A percentile compares a stretch with the other conserved stretches of the same genome.
These are phyloP conservation scores for Melanotus villosus DNA, from an alignment of 2,888 invertebrate genomes.

Conservation along the genomic window DNA sequence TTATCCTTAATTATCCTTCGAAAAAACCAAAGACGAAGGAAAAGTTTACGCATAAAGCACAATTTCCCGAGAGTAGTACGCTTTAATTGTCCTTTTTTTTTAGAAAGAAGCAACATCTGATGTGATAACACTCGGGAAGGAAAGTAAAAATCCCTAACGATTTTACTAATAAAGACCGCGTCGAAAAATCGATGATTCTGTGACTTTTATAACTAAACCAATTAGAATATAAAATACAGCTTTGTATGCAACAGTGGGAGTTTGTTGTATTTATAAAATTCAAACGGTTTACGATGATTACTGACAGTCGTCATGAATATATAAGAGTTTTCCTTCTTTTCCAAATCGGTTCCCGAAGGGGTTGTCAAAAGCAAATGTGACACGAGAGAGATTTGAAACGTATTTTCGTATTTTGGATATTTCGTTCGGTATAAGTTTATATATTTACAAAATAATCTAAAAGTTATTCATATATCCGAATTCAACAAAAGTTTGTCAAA, in stretches of 20 bases:
- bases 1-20: constrained; percentile 26
- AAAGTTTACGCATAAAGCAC: constrained; percentile 23
- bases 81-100: constrained; percentile 7
- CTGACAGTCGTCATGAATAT: constrained; percentile 1
- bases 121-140: not conserved
- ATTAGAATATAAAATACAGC: not conserved
- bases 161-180: not conserved
- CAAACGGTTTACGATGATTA: not conserved
- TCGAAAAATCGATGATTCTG: not conserved
- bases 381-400: not conserved
- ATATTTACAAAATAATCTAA: not conserved
- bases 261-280: too few relatives aligned
- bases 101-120: not conserved
- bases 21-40: constrained; percentile 12
- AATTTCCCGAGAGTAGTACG: not conserved
- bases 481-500: too few relatives aligned
- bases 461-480: not conserved
- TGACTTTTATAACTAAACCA: too few relatives aligned
- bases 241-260: too few relatives aligned
- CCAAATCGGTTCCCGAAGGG: not conserved
- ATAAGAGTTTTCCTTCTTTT: not conserved
- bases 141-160: not conserved
- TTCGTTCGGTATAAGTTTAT: not conserved
- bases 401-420: not conserved
- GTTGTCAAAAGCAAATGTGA: constrained; percentile 14